A percentile compares a stretch with the other conserved stretches of the same genome.
phyloP scores from a whole-genome alignment of 2,797 vertebrate genomes.

The Pampus argenteus region DNA sequence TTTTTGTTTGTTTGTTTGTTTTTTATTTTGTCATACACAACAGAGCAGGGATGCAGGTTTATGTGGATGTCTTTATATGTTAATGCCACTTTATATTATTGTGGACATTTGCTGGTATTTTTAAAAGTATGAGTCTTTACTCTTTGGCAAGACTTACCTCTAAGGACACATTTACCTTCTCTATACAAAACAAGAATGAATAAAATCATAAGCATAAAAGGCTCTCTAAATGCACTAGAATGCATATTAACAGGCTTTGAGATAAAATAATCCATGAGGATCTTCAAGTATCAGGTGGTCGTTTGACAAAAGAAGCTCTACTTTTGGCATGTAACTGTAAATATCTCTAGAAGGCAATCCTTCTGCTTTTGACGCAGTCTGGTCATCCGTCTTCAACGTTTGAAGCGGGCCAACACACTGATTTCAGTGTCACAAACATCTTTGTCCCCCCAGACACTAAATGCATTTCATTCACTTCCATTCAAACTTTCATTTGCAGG shows the following conservation, averaged over 20 bases:
- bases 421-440: slow-evolving; percentile 19
- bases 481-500: slow-evolving; percentile 29
- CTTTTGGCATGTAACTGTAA: slow-evolving; percentile 72
- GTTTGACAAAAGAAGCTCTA: slow-evolving; percentile 71
- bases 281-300: slow-evolving; percentile 82
- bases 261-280: slow-evolving; percentile 72
- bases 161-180: slow-evolving; percentile 83
- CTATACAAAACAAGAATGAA: slow-evolving; percentile 70
- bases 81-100: slow-evolving; percentile 64
- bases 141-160: slow-evolving; percentile 94
- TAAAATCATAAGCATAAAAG: slow-evolving; percentile 58
- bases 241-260: slow-evolving; percentile 82
- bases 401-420: slow-evolving; percentile 14
- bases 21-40: slow-evolving; percentile 49
- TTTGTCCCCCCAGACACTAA: slow-evolving; percentile 23
- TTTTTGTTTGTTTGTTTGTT: neutral
- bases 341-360: slow-evolving; percentile 69
- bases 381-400: slow-evolving; percentile 39
- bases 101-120: slow-evolving; percentile 89
- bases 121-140: slow-evolving; percentile 85
- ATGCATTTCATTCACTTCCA: slow-evolving; percentile 15
- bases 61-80: slow-evolving; percentile 62
- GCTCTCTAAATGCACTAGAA: slow-evolving; percentile 80
- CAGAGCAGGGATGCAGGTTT: slow-evolving; percentile 59
- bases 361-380: slow-evolving; percentile 41